Percentiles rank a stretch among this genome's conserved stretches.
Evolutionary conservation across 2,888 invertebrate genomes (phyloP).

Genomic region (Chrysina gloriosa): DNA sequence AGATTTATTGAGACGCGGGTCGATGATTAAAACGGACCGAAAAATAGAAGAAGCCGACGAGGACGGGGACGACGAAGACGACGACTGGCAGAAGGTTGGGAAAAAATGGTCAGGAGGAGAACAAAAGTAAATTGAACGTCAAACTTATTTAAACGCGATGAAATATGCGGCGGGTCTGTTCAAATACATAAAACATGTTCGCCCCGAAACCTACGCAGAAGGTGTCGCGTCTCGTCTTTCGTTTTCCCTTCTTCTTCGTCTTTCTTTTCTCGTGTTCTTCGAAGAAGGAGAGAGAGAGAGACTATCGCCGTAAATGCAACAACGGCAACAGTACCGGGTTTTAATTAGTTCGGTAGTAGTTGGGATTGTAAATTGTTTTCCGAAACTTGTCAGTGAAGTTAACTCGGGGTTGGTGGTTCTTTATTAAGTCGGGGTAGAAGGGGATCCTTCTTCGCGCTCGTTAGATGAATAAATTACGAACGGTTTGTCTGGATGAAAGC

Average conservation of each 20-base stretch:
- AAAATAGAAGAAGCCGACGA: background rate
- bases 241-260: background rate
- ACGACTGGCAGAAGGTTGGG: background rate
- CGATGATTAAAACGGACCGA: constrained; percentile 20
- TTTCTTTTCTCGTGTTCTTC: no score
- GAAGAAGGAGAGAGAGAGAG: no score
- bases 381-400: constrained; percentile 38
- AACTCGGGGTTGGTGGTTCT: constrained; percentile 42
- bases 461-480: constrained; percentile 8
- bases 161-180: constrained; percentile 57
- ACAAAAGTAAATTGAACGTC: constrained; percentile 60
- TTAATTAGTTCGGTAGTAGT: constrained; percentile 35
- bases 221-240: background rate
- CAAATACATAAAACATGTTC: constrained; percentile 34
- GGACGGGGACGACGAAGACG: background rate
- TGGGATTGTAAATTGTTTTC: constrained; percentile 44
- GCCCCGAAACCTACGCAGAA: constrained; percentile 25
- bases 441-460: no score
- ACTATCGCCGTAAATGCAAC: background rate
- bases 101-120: constrained; percentile 34
- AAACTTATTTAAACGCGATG: constrained; percentile 59
- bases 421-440: constrained; percentile 41
- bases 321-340: background rate
- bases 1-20: constrained; percentile 28
- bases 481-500: background rate